These are phyloP conservation scores for Zapus hudsonius DNA, from an alignment of 2,113 vertebrate genomes.

Conservation along the genomic window DNA sequence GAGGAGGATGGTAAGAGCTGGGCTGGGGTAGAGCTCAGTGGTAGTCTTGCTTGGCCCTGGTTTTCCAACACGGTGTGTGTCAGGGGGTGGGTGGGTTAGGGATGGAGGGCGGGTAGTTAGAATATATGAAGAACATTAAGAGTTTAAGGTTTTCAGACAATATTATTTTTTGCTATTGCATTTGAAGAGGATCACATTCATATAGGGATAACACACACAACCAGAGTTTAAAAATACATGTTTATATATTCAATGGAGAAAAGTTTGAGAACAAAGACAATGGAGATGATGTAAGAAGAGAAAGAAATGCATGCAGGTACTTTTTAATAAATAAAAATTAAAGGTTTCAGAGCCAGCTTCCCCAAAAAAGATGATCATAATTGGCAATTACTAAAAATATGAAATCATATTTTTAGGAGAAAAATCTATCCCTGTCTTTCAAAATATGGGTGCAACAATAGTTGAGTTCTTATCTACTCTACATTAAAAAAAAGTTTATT, in stretches of 20 bases:
- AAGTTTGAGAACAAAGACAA: background rate
- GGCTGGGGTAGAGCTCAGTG: background rate
- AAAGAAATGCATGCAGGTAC: background rate
- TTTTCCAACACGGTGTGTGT: background rate
- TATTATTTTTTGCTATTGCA: conserved; percentile 3
- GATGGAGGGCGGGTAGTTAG: background rate
- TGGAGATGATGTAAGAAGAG: background rate
- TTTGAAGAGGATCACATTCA: background rate
- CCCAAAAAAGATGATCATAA: background rate
- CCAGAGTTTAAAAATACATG: background rate
- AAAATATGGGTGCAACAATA: background rate
- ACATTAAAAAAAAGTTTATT: background rate
- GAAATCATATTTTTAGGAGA: background rate
- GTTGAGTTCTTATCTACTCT: conserved; percentile 14
- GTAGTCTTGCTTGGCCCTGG: background rate
- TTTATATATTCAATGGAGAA: background rate
- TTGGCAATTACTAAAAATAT: background rate
- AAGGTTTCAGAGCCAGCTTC: background rate
- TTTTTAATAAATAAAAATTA: conserved; percentile 5
- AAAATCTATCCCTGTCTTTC: background rate
- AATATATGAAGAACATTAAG: background rate
- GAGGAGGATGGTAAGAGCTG: background rate
- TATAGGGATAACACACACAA: background rate
- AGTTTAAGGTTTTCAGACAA: background rate
- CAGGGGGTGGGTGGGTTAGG: no score